Evolutionary conservation across 2,113 vertebrate species (phyloP), one percentile per base, ranked within the genome.

Genomic region (Elgaria multicarinata): DNA sequence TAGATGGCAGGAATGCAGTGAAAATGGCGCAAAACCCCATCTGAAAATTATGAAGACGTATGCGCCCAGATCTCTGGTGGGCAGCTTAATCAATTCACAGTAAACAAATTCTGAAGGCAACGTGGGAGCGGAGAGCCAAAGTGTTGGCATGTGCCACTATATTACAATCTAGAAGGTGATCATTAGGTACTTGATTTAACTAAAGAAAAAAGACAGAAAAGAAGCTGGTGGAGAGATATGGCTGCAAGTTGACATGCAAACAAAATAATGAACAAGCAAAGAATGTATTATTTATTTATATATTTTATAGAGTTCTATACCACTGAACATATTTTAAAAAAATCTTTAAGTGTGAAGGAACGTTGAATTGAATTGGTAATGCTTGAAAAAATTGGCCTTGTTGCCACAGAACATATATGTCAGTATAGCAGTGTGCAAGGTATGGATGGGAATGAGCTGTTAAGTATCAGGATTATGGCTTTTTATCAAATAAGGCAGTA

Each of bases 31-130:
- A 92, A 91, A 90, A 94, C 91, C 78, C 69, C 91, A 91, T 90
- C 75, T 90, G 78, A 44, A 87, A 92, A 76, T 84, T 0, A 0
- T 79, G 75, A 72, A 92, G 88, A 67, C 86, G 85, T 93, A 81
- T 3, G 42, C 0, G 0, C 78, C 86, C 89, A 88, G 6, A 86
- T 93, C 93, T 94, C 92, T 94, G 91, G 91, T 92, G 80, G 90
- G 95, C 92, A 93, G 93, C 92, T 95, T 95, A 92, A 95, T 96
- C 93, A 96, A 94, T 91, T 93, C 85, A 94, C 90, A 95, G 75
- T 90, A 96, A 96, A 96, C 93, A 94, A 93, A 90, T 85, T 89
- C n/a, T 90, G 83, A 92, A 93, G 86, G 90, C 71, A 77, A 84
- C 9, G 79, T 88, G 90, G 90, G 79, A 91, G 92, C 46, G 1